phyloP scores from a whole-genome alignment of 2,888 invertebrate genomes.

The Acanthopleura granulata region DNA sequence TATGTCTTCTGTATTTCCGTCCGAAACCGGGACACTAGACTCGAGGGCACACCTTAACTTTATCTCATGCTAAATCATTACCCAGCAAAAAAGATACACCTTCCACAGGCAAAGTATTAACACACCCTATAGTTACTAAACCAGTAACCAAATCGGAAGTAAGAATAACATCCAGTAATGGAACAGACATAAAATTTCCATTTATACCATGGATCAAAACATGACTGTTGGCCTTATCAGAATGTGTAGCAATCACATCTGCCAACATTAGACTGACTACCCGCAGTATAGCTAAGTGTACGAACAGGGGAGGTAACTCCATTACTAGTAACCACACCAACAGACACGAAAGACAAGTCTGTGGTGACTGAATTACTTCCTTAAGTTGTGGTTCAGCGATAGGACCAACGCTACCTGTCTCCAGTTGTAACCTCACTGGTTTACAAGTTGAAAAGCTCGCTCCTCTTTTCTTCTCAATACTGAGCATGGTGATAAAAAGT shows the following conservation, averaged over 20 bases:
- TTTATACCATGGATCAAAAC: conserved; percentile 1
- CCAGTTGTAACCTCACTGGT: not conserved
- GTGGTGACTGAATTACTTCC: too few relatives aligned
- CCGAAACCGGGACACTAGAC: not conserved
- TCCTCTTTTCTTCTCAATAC: too few relatives aligned
- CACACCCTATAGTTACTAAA: conserved; percentile 9
- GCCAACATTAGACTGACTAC: not conserved
- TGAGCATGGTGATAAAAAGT: too few relatives aligned
- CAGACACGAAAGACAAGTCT: not conserved
- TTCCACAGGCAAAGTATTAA: conserved; percentile 4
- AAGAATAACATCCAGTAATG: not conserved
- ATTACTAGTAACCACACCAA: not conserved
- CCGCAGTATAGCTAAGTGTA: conserved; percentile 17
- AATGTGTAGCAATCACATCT: not conserved
- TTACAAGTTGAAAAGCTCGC: not conserved
- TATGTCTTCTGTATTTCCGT: not conserved
- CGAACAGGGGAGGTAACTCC: not conserved
- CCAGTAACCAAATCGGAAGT: conserved; percentile 12
- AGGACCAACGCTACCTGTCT: too few relatives aligned
- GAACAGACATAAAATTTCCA: not conserved
- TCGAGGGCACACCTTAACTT: not conserved
- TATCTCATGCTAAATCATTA: conserved; percentile 19
- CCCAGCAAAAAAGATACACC: conserved; percentile 12
- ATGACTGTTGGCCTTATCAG: not conserved
- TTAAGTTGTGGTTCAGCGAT: too few relatives aligned